A percentile compares a stretch with the other conserved stretches of the same genome.
phyloP scores from a whole-genome alignment of 2,113 vertebrate genomes.

The Rostratula benghalensis region DNA sequence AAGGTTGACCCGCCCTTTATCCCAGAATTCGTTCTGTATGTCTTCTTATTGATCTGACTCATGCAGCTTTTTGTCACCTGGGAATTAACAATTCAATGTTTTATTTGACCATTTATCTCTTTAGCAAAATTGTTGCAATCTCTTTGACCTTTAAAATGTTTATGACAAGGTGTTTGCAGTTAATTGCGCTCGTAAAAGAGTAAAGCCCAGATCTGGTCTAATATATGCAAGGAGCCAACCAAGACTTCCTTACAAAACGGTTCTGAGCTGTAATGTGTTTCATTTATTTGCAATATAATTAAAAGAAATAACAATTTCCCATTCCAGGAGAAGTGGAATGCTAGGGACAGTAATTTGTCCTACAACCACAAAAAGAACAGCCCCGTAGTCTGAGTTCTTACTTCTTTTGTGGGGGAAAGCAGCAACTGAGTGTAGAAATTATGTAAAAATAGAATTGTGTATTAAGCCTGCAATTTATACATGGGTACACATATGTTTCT shows the following conservation, averaged over 20 bases:
- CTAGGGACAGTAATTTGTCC: background rate
- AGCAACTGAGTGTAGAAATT: background rate
- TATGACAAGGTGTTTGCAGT: slow-evolving; percentile 67
- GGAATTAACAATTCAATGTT: slow-evolving; percentile 76
- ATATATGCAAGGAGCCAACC: background rate
- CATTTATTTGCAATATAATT: background rate
- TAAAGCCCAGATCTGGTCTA: background rate
- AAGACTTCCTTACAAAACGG: slow-evolving; percentile 2
- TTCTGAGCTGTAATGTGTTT: background rate
- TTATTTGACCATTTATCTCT: slow-evolving; percentile 79
- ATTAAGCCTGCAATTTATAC: background rate
- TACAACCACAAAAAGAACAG: background rate
- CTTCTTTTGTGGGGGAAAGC: background rate
- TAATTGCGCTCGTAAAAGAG: slow-evolving; percentile 52
- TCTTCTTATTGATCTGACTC: slow-evolving; percentile 71
- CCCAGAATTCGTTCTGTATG: slow-evolving; percentile 64
- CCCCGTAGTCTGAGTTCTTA: background rate
- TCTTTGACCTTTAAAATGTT: slow-evolving; percentile 83
- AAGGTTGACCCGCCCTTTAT: slow-evolving; percentile 69
- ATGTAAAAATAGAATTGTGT: background rate
- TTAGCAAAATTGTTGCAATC: slow-evolving; percentile 74
- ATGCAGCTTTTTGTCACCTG: slow-evolving; percentile 60
- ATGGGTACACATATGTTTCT: background rate
- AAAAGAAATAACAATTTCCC: background rate
- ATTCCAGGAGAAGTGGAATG: background rate